phyloP scores from a whole-genome alignment of 2,797 vertebrate genomes.

The Enteromius trimaculatus region DNA sequence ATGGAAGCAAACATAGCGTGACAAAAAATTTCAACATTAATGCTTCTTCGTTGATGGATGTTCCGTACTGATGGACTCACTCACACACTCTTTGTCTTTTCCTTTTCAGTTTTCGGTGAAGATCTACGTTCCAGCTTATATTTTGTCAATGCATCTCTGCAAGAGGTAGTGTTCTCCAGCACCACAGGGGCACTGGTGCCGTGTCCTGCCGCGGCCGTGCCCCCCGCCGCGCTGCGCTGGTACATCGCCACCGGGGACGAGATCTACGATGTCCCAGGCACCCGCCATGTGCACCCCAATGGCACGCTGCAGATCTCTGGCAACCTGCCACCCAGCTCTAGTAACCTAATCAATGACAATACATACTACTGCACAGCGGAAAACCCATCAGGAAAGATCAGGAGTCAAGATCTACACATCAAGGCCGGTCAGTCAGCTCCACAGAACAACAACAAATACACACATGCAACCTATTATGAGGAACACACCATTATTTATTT shows the following conservation, averaged over 20 bases:
- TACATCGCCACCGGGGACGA: conserved; percentile 98
- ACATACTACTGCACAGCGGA: conserved; percentile 99
- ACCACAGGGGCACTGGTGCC: conserved; percentile 98
- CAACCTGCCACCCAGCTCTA: conserved; percentile 99
- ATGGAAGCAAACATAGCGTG: background rate
- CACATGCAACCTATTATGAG: background rate
- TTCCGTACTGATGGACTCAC: background rate
- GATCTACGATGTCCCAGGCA: conserved; percentile 99
- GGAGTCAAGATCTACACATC: conserved; percentile 99
- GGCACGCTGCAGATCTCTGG: conserved; percentile 99
- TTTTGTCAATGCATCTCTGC: conserved; percentile 99
- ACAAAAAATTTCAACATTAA: background rate
- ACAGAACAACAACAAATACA: background rate
- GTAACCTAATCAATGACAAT: conserved; percentile 99
- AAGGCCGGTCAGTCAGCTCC: conserved; percentile 90
- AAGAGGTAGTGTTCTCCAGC: conserved; percentile 99
- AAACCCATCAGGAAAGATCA: conserved; percentile 99
- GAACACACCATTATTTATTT: background rate
- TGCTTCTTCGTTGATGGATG: no score
- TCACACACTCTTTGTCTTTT: conserved; percentile 39
- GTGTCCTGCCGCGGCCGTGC: conserved; percentile 94
- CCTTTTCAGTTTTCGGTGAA: conserved; percentile 92
- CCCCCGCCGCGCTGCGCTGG: conserved; percentile 95
- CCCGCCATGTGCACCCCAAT: conserved; percentile 97
- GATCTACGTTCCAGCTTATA: conserved; percentile 98